Evolutionary conservation across 2,888 invertebrate genomes (phyloP), one percentile per base, ranked within the genome.

Genomic region (Hydrotaea cyrtoneurina): DNA sequence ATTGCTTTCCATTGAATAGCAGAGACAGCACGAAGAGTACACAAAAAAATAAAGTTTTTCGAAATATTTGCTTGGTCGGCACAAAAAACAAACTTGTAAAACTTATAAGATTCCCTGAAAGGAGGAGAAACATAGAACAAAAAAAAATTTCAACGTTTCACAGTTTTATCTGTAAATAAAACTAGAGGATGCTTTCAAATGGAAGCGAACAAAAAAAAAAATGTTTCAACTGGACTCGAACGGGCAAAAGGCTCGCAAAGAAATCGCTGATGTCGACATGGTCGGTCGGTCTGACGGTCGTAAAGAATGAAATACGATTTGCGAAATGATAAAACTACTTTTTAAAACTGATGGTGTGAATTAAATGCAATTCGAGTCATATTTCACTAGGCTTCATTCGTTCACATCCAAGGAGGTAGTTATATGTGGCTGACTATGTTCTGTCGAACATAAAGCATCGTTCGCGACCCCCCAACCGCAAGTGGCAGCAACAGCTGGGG

Each of bases 321-420:
- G 66, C 72, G 64, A 81, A 85, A 85, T 73, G 21, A 73, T 76
- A 79, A 76, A 81, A 79, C 74, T 23, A 11, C 62, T 78, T 79
- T 69, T 73, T 72, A 73, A 62, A 85, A 73, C 78, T 81, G 81
- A 75, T 84, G 81, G 81, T 64, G 81, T 50, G 75, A 78, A 84
- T 59, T 81, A 78, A 84, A 84, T 80, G 77, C 53, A 83, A 80
- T 83, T 83, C 80, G 74, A 78, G 77, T 21, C 53, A 80, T 71
- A 83, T 78, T 76, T 76, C 43, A 62, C 62, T 62, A 55, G 72
- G 74, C 59, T 57, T 50, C 72, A 46, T 72, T 59, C 36, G 39
- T 62, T 53, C 19, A 75, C 53, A 15, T 69, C 23, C 13, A 59
- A 19, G 43, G n/a, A 21, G 26, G 11, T 21, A 43, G n/a, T 31